These are phyloP conservation scores for Spinus olivaceus DNA, from an alignment of 2,797 vertebrate species.

Conservation along the genomic window DNA sequence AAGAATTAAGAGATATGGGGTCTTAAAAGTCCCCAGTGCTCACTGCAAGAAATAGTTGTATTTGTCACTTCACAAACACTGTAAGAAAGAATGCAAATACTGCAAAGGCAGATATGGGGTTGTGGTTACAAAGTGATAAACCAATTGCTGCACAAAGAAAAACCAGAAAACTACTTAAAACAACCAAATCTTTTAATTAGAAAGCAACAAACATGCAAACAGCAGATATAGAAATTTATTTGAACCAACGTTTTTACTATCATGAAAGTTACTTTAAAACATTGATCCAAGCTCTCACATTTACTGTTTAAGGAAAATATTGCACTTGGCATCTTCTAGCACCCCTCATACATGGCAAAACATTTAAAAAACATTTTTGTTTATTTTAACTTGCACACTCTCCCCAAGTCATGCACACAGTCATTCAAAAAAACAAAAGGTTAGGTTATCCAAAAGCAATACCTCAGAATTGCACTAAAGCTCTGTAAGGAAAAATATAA, in stretches of 20 bases:
- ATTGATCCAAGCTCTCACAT: conserved; percentile 83
- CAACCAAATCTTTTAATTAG: conserved; percentile 81
- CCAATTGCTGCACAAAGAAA: conserved; percentile 9
- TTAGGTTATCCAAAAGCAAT: conserved; percentile 83
- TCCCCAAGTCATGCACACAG: conserved; percentile 78
- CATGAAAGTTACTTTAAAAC: conserved; percentile 86
- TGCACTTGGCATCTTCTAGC: conserved; percentile 90
- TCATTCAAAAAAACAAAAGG: conserved; percentile 82
- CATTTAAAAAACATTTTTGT: conserved; percentile 75
- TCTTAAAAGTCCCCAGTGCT: background rate
- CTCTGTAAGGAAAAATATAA: conserved; percentile 91
- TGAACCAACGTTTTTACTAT: conserved; percentile 83
- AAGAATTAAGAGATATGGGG: background rate
- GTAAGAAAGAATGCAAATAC: background rate
- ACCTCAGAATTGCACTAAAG: conserved; percentile 90
- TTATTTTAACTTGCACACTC: conserved; percentile 74
- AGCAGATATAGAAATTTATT: conserved; percentile 85
- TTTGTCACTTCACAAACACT: background rate
- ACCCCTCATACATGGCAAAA: conserved; percentile 77
- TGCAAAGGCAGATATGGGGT: background rate
- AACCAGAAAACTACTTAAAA: conserved; percentile 66
- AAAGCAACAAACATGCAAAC: conserved; percentile 88
- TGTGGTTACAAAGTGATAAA: background rate
- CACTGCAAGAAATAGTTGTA: background rate
- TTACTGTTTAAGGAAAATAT: conserved; percentile 87